Evolutionary conservation across 2,888 invertebrate genomes (phyloP).

Genomic region (Phortica magna): DNA sequence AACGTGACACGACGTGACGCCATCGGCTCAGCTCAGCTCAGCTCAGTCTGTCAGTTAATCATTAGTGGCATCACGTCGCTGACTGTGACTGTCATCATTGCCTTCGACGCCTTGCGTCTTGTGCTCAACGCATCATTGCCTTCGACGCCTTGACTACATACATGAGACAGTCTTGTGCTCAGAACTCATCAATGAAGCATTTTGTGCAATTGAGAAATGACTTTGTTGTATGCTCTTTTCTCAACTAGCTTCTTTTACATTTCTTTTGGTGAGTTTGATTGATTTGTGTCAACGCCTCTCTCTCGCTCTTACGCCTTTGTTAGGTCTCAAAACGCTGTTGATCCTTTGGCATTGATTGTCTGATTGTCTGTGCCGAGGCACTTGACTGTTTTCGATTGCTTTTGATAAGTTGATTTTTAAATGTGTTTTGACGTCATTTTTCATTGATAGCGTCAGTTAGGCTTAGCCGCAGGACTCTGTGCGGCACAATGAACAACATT

Average conservation of each 20-base stretch:
- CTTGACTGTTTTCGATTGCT: not conserved
- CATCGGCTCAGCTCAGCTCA: not conserved
- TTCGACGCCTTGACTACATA: not conserved
- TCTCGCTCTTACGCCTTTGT: constrained; percentile 25
- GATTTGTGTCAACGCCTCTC: constrained; percentile 67
- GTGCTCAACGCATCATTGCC: not conserved
- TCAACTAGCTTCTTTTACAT: not conserved
- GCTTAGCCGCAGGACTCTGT: not conserved
- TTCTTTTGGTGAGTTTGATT: constrained; percentile 50
- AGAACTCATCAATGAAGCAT: not conserved
- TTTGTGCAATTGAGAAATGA: not conserved
- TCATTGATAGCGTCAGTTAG: constrained; percentile 24
- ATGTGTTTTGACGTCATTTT: constrained; percentile 26
- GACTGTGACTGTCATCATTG: constrained; percentile 17
- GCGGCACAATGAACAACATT: not conserved
- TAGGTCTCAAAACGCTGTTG: not conserved
- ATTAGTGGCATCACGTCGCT: not conserved
- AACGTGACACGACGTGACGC: not conserved
- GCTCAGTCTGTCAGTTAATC: constrained; percentile 8
- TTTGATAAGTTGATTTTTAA: constrained; percentile 20
- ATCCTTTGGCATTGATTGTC: not conserved
- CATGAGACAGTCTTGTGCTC: not conserved
- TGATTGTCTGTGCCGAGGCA: not conserved
- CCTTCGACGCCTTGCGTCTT: constrained; percentile 23
- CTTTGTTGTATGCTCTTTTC: not conserved